Conservation (phyloP, 2,113 vertebrate species). For the Perca flavescens region DNA sequence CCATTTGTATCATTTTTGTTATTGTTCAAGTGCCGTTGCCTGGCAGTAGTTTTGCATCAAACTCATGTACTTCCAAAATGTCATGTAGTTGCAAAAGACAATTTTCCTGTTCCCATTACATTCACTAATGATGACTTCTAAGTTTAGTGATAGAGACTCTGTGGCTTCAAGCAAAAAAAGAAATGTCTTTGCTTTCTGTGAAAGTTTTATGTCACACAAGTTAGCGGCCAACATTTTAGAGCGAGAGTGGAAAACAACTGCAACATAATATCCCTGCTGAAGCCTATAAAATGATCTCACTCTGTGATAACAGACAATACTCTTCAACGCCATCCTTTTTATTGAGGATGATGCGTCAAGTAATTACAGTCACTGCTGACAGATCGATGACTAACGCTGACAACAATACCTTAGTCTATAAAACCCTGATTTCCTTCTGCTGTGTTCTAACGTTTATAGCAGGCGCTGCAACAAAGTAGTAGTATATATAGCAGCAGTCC, state of each 20-base stretch:
- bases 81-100: slow-evolving; percentile 4
- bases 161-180: slow-evolving; percentile 30
- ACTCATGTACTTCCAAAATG: slow-evolving; percentile 35
- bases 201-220: slow-evolving; percentile 21
- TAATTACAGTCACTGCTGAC: slow-evolving; percentile 76
- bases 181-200: slow-evolving; percentile 24
- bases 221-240: slow-evolving; percentile 20
- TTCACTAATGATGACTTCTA: slow-evolving; percentile 32
- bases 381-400: slow-evolving; percentile 76
- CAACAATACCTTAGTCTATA: slow-evolving; percentile 71
- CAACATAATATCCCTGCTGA: slow-evolving; percentile 38
- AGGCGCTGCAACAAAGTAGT: slow-evolving; percentile 30
- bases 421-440: slow-evolving; percentile 67
- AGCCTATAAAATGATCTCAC: slow-evolving; percentile 72
- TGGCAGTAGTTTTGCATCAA: slow-evolving; percentile 43
- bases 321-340: slow-evolving; percentile 59
- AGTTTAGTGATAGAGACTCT: slow-evolving; percentile 5
- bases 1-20: slow-evolving; percentile 60
- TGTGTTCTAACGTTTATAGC: slow-evolving; percentile 48
- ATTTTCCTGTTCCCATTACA: slow-evolving; percentile 15
- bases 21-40: slow-evolving; percentile 55
- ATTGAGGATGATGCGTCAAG: slow-evolving; percentile 73
- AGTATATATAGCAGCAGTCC: background rate
- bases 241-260: slow-evolving; percentile 16
- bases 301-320: slow-evolving; percentile 66